Evolutionary conservation across 2,113 vertebrate genomes (phyloP), one percentile per base, ranked within the genome.

Genomic region (Catagonus wagneri): DNA sequence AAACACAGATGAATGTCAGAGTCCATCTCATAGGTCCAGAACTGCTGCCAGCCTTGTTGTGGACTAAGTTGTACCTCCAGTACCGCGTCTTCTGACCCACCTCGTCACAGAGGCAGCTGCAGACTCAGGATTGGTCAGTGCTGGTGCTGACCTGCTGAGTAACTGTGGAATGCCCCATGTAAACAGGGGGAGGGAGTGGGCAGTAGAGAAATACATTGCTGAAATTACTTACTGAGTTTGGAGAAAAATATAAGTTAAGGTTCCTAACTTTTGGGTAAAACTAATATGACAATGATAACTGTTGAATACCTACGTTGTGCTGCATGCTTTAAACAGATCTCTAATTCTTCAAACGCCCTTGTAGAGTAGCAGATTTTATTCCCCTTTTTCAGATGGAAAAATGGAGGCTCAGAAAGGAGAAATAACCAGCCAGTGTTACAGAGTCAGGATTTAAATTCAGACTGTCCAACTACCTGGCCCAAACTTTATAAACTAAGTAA

Each of bases 371-470:
- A 50, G 20, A n/a, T 83, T 80, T 93, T 90, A 74, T 29, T 92
- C n/a, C 50, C 34, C 16, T 94, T 96, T 90, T 71, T 97, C 52
- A 83, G 16, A 68, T 78, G 56, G 19, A 66, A 90, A 88, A 92
- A 50, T 16, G 32, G 1, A 87, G 36, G 50, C 63, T 96, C 61
- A 69, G 36, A 34, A 72, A 79, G 29, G 79, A 36, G 68, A 76
- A 83, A 66, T 54, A 23, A n/a, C 15, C 58, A 50, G 11, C n/a
- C 63, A 39, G 6, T 60, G 27, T 95, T 85, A 78, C 34, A 93
- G 63, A 90, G 56, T n/a, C 61, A 89, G 88, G 52, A 68, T 96
- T 96, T 94, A 63, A 93, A 74, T 83, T 97, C 36, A 61, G n/a
- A 65, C 36, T 80, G 7, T 75, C 15, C 4, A 10, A 23, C 75